phyloP scores from a whole-genome alignment of 2,797 vertebrate genomes.

The Aeoliscus strigatus region DNA sequence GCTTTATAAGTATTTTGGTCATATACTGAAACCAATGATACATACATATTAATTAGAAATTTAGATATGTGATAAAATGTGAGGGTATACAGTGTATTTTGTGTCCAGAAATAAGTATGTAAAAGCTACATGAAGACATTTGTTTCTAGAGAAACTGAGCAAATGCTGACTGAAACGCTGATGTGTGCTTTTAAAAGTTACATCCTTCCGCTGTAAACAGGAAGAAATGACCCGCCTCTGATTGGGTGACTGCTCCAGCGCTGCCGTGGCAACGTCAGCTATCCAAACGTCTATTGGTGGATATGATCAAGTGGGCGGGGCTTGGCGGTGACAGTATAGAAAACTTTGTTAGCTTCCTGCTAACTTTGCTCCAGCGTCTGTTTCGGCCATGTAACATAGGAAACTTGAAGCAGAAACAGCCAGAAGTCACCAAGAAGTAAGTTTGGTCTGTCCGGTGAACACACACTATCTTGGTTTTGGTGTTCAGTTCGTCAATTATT shows the following conservation, averaged over 20 bases:
- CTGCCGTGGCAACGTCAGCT: slow-evolving; percentile 34
- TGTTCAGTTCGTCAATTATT: not conserved
- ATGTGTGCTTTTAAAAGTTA: not conserved
- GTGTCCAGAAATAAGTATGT: too few relatives aligned
- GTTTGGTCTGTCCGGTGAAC: not conserved
- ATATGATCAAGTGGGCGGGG: slow-evolving; percentile 29
- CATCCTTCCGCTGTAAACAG: slow-evolving; percentile 18
- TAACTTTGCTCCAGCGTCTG: slow-evolving; percentile 33
- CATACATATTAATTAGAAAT: too few relatives aligned
- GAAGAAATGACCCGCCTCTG: slow-evolving; percentile 16
- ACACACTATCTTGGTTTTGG: not conserved
- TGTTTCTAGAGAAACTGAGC: not conserved
- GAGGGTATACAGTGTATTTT: too few relatives aligned
- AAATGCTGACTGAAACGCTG: not conserved
- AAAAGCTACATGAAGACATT: too few relatives aligned
- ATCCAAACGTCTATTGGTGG: slow-evolving; percentile 33
- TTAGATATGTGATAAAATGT: too few relatives aligned
- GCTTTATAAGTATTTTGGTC: too few relatives aligned
- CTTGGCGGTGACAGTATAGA: slow-evolving; percentile 28
- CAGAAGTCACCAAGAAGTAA: slow-evolving; percentile 26
- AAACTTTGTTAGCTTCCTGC: slow-evolving; percentile 64
- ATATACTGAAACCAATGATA: too few relatives aligned
- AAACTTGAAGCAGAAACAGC: not conserved
- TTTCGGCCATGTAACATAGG: slow-evolving; percentile 13
- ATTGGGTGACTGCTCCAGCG: slow-evolving; percentile 39